phyloP scores from a whole-genome alignment of 2,113 vertebrate genomes.

The Xiphias gladius region DNA sequence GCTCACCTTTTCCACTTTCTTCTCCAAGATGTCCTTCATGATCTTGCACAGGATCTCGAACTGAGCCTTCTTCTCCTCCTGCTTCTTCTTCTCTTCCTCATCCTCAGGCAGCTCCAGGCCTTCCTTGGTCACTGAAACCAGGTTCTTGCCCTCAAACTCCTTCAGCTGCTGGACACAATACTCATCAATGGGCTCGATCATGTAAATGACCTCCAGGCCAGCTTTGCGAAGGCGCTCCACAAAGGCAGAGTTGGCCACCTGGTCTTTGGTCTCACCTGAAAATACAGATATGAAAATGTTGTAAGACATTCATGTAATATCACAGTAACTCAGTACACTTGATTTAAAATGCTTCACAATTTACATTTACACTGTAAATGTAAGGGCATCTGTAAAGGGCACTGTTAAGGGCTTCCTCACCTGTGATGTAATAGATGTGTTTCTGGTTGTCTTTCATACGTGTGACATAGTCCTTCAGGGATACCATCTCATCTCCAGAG shows the following conservation, averaged over 20 bases:
- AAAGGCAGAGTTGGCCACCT: slow-evolving; percentile 88
- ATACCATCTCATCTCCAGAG: slow-evolving; percentile 96
- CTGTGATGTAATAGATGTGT: slow-evolving; percentile 97
- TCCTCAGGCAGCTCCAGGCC: slow-evolving; percentile 88
- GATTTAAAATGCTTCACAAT: not conserved
- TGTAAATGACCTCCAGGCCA: slow-evolving; percentile 88
- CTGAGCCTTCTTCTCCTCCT: slow-evolving; percentile 83
- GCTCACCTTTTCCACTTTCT: slow-evolving; percentile 87
- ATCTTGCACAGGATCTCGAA: slow-evolving; percentile 88
- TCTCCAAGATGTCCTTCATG: slow-evolving; percentile 89
- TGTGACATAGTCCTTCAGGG: slow-evolving; percentile 95
- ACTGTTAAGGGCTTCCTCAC: slow-evolving; percentile 78
- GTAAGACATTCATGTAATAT: not conserved
- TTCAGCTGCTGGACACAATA: slow-evolving; percentile 90
- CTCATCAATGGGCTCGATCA: slow-evolving; percentile 89
- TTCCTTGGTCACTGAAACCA: slow-evolving; percentile 88
- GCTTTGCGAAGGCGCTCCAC: slow-evolving; percentile 87
- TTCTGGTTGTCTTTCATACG: slow-evolving; percentile 99
- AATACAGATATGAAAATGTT: not conserved
- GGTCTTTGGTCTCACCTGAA: slow-evolving; percentile 87
- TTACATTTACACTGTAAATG: not conserved
- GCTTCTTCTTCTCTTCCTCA: slow-evolving; percentile 87
- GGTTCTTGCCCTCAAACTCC: slow-evolving; percentile 87
- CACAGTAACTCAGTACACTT: not conserved
- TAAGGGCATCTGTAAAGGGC: too few species aligned